Evolutionary conservation across 2,797 vertebrate species (phyloP).

Genomic region (Pagetopsis macropterus): DNA sequence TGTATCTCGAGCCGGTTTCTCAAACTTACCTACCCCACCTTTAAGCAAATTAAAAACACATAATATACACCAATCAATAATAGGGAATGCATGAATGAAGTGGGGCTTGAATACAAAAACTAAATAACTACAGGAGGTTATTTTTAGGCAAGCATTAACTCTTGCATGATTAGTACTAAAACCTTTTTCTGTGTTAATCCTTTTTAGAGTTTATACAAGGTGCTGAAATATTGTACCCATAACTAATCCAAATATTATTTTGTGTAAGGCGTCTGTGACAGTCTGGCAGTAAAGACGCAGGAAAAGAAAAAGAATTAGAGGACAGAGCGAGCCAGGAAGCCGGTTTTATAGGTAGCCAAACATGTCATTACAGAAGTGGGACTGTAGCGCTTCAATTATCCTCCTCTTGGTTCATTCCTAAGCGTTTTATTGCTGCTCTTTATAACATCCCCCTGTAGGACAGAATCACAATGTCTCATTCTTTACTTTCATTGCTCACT

Average conservation of each 20-base stretch:
- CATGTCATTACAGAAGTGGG: conserved; percentile 69
- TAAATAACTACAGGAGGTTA: too few relatives aligned
- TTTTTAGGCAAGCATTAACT: too few relatives aligned
- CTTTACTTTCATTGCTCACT: conserved; percentile 35
- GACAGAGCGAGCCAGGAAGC: conserved; percentile 52
- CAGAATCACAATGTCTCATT: conserved; percentile 23
- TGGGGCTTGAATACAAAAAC: too few relatives aligned
- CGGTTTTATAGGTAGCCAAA: conserved; percentile 61
- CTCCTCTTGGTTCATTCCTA: conserved; percentile 59
- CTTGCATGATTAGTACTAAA: too few relatives aligned
- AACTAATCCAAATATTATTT: conserved; percentile 12
- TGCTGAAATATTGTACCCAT: not conserved
- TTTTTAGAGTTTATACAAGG: conserved; percentile 14
- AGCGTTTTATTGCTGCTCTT: conserved; percentile 60
- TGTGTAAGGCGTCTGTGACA: conserved; percentile 19
- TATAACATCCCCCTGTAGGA: conserved; percentile 17
- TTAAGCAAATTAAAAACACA: too few relatives aligned
- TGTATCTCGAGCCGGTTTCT: too few relatives aligned
- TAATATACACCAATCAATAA: too few relatives aligned
- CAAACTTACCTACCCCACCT: too few relatives aligned
- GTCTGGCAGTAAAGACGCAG: conserved; percentile 28
- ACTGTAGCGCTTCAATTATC: conserved; percentile 63
- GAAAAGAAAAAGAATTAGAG: conserved; percentile 42
- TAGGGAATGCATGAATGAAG: too few relatives aligned
- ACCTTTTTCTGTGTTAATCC: too few relatives aligned